phyloP scores from a whole-genome alignment of 2,888 invertebrate genomes.

The Drosophila testacea region DNA sequence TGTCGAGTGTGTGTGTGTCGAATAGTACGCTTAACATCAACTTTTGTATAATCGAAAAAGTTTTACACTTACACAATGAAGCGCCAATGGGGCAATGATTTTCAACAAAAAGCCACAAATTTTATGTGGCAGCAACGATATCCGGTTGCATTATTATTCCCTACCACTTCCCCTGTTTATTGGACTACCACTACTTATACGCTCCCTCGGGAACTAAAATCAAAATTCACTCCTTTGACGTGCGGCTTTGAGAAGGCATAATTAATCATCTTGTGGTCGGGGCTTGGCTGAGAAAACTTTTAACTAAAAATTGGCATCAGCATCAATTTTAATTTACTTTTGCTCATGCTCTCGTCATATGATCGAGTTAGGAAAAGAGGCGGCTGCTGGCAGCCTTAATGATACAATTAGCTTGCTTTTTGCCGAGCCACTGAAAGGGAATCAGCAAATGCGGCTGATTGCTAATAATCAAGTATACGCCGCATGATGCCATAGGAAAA shows the following conservation, averaged over 20 bases:
- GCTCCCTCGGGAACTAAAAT: slow-evolving; percentile 26
- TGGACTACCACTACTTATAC: slow-evolving; percentile 26
- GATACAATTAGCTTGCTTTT: slow-evolving; percentile 70
- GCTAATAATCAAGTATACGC: slow-evolving; percentile 72
- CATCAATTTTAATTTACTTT: slow-evolving; percentile 75
- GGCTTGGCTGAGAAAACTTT: slow-evolving; percentile 42
- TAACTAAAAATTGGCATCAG: slow-evolving; percentile 60
- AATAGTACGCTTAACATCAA: slow-evolving; percentile 41
- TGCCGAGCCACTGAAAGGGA: slow-evolving; percentile 14
- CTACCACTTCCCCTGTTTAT: not conserved
- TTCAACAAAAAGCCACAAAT: slow-evolving; percentile 56
- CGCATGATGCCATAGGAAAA: slow-evolving; percentile 45
- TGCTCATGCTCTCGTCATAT: slow-evolving; percentile 6
- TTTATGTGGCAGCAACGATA: slow-evolving; percentile 59
- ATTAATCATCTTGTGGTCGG: slow-evolving; percentile 66
- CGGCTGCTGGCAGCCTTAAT: slow-evolving; percentile 49
- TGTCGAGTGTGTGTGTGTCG: slow-evolving; percentile 5
- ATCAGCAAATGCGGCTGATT: slow-evolving; percentile 46
- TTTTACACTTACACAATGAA: slow-evolving; percentile 62
- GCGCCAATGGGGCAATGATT: slow-evolving; percentile 57
- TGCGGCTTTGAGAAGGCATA: slow-evolving; percentile 54
- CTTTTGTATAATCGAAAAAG: slow-evolving; percentile 76
- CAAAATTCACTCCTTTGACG: slow-evolving; percentile 71
- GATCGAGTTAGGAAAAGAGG: slow-evolving; percentile 20
- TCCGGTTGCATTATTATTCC: slow-evolving; percentile 37